Evolutionary conservation across 2,113 vertebrate genomes (phyloP).

Genomic region (Nanger granti): DNA sequence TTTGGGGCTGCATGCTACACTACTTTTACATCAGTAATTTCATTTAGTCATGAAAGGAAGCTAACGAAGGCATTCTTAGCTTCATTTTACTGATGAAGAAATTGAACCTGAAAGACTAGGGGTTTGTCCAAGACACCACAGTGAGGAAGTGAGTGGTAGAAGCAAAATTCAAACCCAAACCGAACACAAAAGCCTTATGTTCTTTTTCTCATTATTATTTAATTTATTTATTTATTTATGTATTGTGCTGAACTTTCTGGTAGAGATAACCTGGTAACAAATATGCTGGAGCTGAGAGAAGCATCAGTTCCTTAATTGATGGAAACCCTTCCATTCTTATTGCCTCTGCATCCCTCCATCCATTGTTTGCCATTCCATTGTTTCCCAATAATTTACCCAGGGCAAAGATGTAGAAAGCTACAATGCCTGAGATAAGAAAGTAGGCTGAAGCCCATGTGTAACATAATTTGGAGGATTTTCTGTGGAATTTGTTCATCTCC

Average conservation of each 20-base stretch:
- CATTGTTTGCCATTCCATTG: neutral
- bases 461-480: neutral
- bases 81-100: constrained; percentile 4
- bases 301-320: neutral
- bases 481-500: neutral
- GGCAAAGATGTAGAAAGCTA: neutral
- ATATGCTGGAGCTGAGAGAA: neutral
- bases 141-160: neutral
- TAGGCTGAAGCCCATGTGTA: neutral
- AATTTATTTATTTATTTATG: too few species aligned
- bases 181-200: neutral
- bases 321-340: neutral
- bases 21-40: neutral
- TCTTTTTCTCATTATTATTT: neutral
- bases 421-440: neutral
- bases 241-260: neutral
- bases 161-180: neutral
- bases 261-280: neutral
- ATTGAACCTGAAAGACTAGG: neutral
- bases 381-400: neutral
- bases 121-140: neutral
- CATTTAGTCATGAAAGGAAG: neutral
- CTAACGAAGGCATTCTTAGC: neutral
- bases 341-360: neutral
- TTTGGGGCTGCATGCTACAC: neutral